phyloP scores from a whole-genome alignment of 2,113 vertebrate genomes.

The Albula glossodonta region DNA sequence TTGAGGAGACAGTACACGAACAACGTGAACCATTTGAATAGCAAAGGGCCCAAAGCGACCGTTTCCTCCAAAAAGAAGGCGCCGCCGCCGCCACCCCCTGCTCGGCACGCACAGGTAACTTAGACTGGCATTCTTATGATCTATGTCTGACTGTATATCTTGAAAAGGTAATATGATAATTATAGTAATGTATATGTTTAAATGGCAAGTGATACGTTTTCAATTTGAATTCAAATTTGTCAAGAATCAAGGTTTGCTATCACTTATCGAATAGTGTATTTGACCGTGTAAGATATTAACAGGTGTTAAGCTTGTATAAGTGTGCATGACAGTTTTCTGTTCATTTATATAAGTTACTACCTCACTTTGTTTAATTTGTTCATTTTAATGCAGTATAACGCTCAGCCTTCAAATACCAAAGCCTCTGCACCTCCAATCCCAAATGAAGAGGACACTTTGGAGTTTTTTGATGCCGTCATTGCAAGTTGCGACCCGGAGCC shows the following conservation, averaged over 20 bases:
- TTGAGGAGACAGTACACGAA: slow-evolving; percentile 84
- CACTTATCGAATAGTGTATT: background rate
- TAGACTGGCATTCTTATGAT: background rate
- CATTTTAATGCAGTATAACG: background rate
- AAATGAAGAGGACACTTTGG: slow-evolving; percentile 81
- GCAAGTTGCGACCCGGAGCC: slow-evolving; percentile 84
- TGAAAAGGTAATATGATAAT: background rate
- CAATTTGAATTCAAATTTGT: too few species aligned
- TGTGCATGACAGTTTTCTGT: background rate
- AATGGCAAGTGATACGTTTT: background rate
- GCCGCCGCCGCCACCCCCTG: slow-evolving; percentile 52
- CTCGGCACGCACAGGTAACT: slow-evolving; percentile 47
- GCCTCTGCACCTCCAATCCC: slow-evolving; percentile 59
- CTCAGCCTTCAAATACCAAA: slow-evolving; percentile 53
- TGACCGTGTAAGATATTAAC: background rate
- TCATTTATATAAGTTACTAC: background rate
- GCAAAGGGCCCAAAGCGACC: slow-evolving; percentile 45
- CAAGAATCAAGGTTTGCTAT: background rate
- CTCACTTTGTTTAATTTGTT: background rate
- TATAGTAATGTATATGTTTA: background rate
- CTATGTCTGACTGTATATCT: background rate
- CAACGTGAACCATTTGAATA: slow-evolving; percentile 76
- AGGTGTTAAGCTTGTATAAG: background rate
- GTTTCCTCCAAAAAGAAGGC: slow-evolving; percentile 66
- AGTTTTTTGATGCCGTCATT: slow-evolving; percentile 88